Evolutionary conservation across 2,113 vertebrate species (phyloP), one percentile per base, ranked within the genome.

Genomic region (Ramphastos sulfuratus): DNA sequence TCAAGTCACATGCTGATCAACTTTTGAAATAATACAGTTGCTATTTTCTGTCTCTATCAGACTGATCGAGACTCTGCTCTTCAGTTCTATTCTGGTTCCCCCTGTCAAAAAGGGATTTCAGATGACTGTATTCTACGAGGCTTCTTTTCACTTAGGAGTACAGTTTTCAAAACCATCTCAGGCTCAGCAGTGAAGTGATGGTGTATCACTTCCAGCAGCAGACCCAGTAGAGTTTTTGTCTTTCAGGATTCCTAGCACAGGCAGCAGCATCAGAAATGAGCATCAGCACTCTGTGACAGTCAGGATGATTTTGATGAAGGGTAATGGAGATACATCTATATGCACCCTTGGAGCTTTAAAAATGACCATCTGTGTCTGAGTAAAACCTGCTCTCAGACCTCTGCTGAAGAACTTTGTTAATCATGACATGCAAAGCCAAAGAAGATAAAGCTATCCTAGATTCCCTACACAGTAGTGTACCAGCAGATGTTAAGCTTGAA

Each of bases 21-120:
- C 59, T 85, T 87, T 13, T 42, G 89, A 81, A 86, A 60, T 52
- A 82, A 56, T 2, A 0, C 20, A 73, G 73, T 6, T 80, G 12
- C 15, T 4, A 48, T 80, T 30, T 30, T 76, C 82, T 63, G 59
- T 66, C 75, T 74, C 72, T n/a, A 42, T 10, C 46, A 63, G 81
- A 87, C 2, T 54, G 27, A 30, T 85, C 74, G 73, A 74, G 12
- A 31, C 1, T 1, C 28, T 7, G 50, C n/a, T 78, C 48, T 77
- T 75, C 48, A 65, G 54, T 48, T 27, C 55, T 89, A 33, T 60
- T 73, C 79, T 46, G 35, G 48, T 54, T 84, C 12, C 23, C 15
- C 18, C 35, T 70, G 44, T 69, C 52, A 81, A 84, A 70, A 83
- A 3, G 17, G 30, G n/a, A 83, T 64, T 89, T 91, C 79, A 91